Conservation (phyloP, 2,797 vertebrate species). For the Phylloscopus collybita region DNA sequence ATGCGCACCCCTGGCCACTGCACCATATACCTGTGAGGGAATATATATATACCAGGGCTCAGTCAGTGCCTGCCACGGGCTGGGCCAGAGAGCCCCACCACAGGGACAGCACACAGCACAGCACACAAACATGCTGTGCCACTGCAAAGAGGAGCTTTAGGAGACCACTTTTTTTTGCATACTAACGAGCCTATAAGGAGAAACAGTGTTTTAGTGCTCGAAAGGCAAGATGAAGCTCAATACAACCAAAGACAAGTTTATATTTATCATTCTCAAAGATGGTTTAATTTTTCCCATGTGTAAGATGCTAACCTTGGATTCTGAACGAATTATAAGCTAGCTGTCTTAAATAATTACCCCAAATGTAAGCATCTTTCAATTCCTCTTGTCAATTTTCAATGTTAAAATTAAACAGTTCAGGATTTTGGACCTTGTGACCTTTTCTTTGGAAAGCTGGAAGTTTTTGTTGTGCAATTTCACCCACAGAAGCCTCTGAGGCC, state of each 20-base stretch:
- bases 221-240: neutral
- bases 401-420: neutral
- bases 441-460: neutral
- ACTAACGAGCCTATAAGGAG: neutral
- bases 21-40: constrained; percentile 90
- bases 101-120: no score
- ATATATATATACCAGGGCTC: neutral
- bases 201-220: neutral
- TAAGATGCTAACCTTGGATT: neutral
- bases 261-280: neutral
- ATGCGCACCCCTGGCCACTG: constrained; percentile 97
- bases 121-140: neutral
- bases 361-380: neutral
- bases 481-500: neutral
- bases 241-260: neutral
- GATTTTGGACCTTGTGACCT: neutral
- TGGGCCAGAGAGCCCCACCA: neutral
- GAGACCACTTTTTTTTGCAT: neutral
- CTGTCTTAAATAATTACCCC: neutral
- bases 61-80: neutral
- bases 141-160: neutral
- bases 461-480: neutral
- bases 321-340: neutral
- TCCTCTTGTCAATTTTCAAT: neutral
- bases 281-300: neutral